phyloP scores from a whole-genome alignment of 2,113 vertebrate genomes.

The Xenotilapia leptura region DNA sequence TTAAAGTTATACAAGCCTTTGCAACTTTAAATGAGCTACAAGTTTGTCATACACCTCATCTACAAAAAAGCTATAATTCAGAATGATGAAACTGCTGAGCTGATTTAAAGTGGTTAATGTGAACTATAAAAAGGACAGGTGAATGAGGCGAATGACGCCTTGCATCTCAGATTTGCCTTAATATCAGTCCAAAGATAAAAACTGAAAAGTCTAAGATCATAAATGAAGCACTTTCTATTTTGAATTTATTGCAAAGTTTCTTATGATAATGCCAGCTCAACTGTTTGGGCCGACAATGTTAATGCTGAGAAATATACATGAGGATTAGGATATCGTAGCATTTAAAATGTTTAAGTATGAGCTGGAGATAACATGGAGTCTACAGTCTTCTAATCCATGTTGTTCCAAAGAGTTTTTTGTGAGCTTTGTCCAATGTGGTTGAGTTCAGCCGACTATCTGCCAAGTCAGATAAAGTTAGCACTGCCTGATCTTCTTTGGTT shows the following conservation, averaged over 20 bases:
- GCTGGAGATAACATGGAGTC: background rate
- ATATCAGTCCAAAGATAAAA: background rate
- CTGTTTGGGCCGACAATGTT: background rate
- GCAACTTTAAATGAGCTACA: slow-evolving; percentile 14
- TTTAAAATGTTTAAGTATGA: background rate
- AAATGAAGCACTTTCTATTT: background rate
- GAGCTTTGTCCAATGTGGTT: background rate
- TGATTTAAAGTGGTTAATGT: slow-evolving; percentile 18
- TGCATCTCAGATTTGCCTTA: background rate
- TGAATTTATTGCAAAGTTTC: background rate
- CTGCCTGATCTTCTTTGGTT: too few species aligned
- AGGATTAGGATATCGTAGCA: background rate
- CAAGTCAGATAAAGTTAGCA: background rate
- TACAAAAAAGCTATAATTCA: background rate
- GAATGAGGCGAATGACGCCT: background rate
- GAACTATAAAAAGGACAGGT: slow-evolving; percentile 15
- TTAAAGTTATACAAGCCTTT: slow-evolving; percentile 10
- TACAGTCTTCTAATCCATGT: background rate
- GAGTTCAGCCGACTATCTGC: background rate
- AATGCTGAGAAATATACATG: background rate
- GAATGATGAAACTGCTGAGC: slow-evolving; percentile 11
- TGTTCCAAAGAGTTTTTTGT: background rate
- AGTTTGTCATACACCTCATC: background rate
- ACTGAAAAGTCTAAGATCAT: background rate
- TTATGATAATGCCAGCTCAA: background rate